Evolutionary conservation across 2,888 invertebrate genomes (phyloP).

Genomic region (Horisme vitalbata): DNA sequence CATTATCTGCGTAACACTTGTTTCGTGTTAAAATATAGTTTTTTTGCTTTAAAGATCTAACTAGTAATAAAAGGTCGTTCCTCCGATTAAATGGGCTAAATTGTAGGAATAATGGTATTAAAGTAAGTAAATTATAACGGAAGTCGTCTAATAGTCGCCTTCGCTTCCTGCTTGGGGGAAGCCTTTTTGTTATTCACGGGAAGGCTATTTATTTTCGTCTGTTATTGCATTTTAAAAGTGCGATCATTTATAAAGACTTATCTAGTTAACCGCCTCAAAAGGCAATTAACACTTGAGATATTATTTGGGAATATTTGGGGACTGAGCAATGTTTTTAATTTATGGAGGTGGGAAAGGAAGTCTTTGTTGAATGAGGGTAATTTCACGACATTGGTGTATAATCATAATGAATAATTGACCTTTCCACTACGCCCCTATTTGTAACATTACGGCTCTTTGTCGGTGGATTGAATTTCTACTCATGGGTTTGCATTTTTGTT

Average conservation of each 20-base stretch:
- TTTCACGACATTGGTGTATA: conserved; percentile 9
- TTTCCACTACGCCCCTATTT: background rate
- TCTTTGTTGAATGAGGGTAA: conserved; percentile 13
- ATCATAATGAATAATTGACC: conserved; percentile 10
- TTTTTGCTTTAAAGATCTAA: conserved; percentile 27
- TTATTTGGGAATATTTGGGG: conserved; percentile 29
- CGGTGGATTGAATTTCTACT: no score
- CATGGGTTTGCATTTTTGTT: no score
- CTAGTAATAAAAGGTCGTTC: conserved; percentile 36
- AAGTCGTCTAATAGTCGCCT: conserved; percentile 52
- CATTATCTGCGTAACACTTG: conserved; percentile 48
- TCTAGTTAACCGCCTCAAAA: conserved; percentile 46
- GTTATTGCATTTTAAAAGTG: conserved; percentile 41
- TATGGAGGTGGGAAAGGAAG: conserved; percentile 33
- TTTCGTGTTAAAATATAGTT: conserved; percentile 30
- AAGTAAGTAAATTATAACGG: conserved; percentile 54
- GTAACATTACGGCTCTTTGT: no score
- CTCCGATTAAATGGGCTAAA: conserved; percentile 40
- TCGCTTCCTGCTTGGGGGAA: conserved; percentile 49
- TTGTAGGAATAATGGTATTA: conserved; percentile 42
- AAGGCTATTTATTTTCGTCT: conserved; percentile 46
- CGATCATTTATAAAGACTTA: conserved; percentile 46
- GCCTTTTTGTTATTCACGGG: conserved; percentile 56
- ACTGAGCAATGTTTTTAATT: conserved; percentile 25
- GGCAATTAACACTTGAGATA: conserved; percentile 46